phyloP scores from a whole-genome alignment of 1,140 invertebrate genomes.

The silkworm (Bombyx mori) region DNA sequence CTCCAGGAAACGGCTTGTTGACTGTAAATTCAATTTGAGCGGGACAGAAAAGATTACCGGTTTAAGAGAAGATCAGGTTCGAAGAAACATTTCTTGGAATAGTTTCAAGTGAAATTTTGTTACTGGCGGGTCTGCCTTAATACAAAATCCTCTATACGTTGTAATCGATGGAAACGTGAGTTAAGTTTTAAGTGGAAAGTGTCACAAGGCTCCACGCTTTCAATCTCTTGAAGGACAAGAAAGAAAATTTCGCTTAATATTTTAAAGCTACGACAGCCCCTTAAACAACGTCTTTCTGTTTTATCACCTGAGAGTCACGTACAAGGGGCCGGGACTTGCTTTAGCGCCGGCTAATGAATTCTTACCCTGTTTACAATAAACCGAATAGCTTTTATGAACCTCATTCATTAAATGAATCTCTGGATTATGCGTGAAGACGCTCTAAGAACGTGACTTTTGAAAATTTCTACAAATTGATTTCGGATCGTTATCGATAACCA shows the following conservation, averaged over 20 bases:
- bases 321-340: constrained; percentile 16
- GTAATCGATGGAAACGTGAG: not conserved
- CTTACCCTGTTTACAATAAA: constrained; percentile 46
- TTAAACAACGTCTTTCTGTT: constrained; percentile 26
- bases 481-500: constrained; percentile 14
- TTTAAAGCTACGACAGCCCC: constrained; percentile 27
- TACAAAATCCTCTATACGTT: not conserved
- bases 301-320: constrained; percentile 40
- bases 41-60: constrained; percentile 32
- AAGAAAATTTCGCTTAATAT: constrained; percentile 25
- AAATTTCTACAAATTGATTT: constrained; percentile 21
- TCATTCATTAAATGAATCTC: constrained; percentile 38
- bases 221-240: constrained; percentile 15
- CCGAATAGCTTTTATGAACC: constrained; percentile 40
- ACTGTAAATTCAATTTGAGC: constrained; percentile 59
- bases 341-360: constrained; percentile 37
- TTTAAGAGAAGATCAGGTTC: constrained; percentile 13
- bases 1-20: constrained; percentile 49
- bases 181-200: constrained; percentile 1
- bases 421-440: constrained; percentile 35
- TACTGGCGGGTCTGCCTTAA: constrained; percentile 4
- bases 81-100: constrained; percentile 12
- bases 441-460: constrained; percentile 35
- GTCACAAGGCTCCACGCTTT: constrained; percentile 5
- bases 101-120: constrained; percentile 6